These are phyloP conservation scores for Monomorium pharaonis DNA, from an alignment of 1,140 invertebrate genomes.

Conservation along the genomic window DNA sequence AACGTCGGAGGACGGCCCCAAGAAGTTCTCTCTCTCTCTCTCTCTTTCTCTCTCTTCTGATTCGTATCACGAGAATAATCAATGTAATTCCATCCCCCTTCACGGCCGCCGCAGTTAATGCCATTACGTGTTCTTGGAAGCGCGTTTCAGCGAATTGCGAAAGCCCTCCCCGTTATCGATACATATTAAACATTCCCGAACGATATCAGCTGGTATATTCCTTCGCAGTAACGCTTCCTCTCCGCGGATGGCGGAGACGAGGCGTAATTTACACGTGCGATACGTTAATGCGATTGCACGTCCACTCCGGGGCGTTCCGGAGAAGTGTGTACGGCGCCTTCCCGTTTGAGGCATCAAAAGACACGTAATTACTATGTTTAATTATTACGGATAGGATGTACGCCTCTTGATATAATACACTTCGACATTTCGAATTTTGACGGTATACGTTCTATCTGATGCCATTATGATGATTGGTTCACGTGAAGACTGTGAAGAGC, in stretches of 20 bases:
- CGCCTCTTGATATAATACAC: neutral
- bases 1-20: slow-evolving; percentile 7
- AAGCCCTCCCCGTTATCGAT: slow-evolving; percentile 13
- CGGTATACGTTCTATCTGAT: neutral
- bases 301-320: neutral
- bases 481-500: no score
- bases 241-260: neutral
- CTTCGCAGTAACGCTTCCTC: neutral
- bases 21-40: neutral
- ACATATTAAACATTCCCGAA: slow-evolving; percentile 39
- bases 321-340: neutral
- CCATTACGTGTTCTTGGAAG: slow-evolving; percentile 24
- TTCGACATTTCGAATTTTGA: neutral
- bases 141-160: slow-evolving; percentile 25
- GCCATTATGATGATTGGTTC: neutral
- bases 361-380: neutral
- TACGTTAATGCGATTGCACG: slow-evolving; percentile 20
- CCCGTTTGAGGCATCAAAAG: neutral
- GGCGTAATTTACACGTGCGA: slow-evolving; percentile 16
- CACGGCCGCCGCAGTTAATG: slow-evolving; percentile 10
- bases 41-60: neutral
- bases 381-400: neutral
- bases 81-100: slow-evolving; percentile 35
- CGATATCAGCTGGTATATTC: neutral
- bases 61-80: slow-evolving; percentile 51